Base-by-base conservation (phyloP, 1,140 invertebrate genomes). In the Ectropis grisescens region DNA sequence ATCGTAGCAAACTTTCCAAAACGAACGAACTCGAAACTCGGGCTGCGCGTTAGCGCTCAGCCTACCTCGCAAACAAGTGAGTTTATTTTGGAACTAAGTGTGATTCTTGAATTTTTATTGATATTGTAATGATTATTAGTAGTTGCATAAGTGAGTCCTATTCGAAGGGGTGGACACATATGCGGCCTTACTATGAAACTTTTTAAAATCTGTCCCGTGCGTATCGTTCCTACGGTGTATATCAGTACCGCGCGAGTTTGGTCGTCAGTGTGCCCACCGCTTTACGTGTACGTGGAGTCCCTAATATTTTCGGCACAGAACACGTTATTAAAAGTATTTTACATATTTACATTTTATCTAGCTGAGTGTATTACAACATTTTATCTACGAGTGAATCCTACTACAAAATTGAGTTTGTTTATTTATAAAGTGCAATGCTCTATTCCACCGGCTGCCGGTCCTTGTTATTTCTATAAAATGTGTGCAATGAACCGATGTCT, bases 31-130 rank as follows among this genome's bases (percentile, higher is more conserved):
- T 87, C 85, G 85, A 86, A 85, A 87, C 79, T 86, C 84, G 85
- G 85, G 84, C 84, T 80, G 82, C 76, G 85, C 84, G 79, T 80
- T 74, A 75, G 74, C 76, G 84, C 84, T 75, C 83, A 83, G 85
- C 85, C 85, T 87, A 84, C 85, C 85, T 87, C 85, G 85, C 85
- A 87, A 80, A 84, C 82, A 85, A 87, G 85, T 87, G 85, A 87
- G 85, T 87, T 87, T 86, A 85, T 86, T 87, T 87, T 86, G 85
- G 85, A 84, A 87, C 84, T 86, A 86, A 85, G 85, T 87, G 85
- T 87, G 85, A 87, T 86, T 86, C 84, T 87, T 86, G 67, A 76
- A 81, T 81, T 81, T 81, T 79, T 81, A 81, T 81, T 81, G 65
- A 76, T 81, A 81, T 81, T 75, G 67, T 81, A 81, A 81, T 70